A percentile compares a stretch with the other conserved stretches of the same genome.
phyloP scores from a whole-genome alignment of 2,888 invertebrate species.

The Phymatocera aterrima region DNA sequence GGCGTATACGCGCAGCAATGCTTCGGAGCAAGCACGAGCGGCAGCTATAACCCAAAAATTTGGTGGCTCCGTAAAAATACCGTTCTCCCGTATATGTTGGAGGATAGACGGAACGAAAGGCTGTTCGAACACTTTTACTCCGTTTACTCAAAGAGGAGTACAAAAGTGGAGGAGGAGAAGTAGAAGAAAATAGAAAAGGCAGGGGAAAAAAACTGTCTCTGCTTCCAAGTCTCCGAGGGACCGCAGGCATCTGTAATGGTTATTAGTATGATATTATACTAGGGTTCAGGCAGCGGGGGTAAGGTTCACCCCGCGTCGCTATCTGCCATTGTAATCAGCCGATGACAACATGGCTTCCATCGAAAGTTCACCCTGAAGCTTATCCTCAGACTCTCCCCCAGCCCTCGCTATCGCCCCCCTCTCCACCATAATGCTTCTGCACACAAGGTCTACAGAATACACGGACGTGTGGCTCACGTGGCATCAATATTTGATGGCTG shows the following conservation, averaged over 20 bases:
- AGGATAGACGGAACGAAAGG: too few species aligned
- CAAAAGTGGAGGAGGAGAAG: too few species aligned
- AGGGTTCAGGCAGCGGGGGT: not conserved
- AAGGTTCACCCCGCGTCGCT: conserved; percentile 8
- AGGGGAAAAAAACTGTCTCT: not conserved
- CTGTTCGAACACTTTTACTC: too few species aligned
- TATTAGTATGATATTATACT: not conserved
- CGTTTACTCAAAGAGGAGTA: too few species aligned
- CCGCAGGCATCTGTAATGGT: conserved; percentile 3
- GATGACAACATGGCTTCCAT: conserved; percentile 55
- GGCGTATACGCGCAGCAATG: not conserved
- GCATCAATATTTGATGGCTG: conserved; percentile 57
- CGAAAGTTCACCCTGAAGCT: conserved; percentile 37
- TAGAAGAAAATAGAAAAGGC: not conserved
- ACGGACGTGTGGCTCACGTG: conserved; percentile 47
- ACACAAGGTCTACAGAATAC: conserved; percentile 22
- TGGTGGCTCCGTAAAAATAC: too few species aligned
- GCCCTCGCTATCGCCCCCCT: not conserved
- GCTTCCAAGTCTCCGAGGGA: not conserved
- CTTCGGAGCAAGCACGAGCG: not conserved
- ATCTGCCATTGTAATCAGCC: conserved; percentile 50
- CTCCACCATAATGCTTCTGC: too few species aligned
- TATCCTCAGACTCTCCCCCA: conserved; percentile 22
- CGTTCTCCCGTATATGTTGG: too few species aligned
- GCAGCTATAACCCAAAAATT: too few species aligned